These are phyloP conservation scores for Amblyopsis rosae DNA, from an alignment of 2,113 vertebrate species.

Conservation along the genomic window DNA sequence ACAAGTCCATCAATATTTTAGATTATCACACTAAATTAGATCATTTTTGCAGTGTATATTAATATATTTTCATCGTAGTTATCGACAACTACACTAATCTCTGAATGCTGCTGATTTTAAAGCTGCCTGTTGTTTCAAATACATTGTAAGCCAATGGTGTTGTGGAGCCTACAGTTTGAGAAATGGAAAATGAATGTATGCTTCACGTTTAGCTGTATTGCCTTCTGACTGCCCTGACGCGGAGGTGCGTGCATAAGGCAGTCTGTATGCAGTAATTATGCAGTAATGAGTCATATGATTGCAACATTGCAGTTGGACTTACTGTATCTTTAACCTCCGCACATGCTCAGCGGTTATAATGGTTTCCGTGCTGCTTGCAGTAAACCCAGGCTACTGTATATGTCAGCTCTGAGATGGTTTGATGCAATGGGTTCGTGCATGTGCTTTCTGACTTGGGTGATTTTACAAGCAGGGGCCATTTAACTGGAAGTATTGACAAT, in stretches of 20 bases:
- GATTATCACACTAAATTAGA: too few relatives aligned
- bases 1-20: too few relatives aligned
- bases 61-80: too few relatives aligned
- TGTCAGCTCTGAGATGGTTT: constrained; percentile 56
- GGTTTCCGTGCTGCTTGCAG: constrained; percentile 59
- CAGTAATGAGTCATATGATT: constrained; percentile 26
- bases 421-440: constrained; percentile 59
- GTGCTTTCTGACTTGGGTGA: constrained; percentile 23
- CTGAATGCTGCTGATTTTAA: background rate
- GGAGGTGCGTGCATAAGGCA: too few relatives aligned
- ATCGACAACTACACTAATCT: too few relatives aligned
- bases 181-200: constrained; percentile 16
- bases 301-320: constrained; percentile 32
- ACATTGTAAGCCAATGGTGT: background rate
- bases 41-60: too few relatives aligned
- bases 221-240: constrained; percentile 17
- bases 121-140: background rate
- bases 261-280: constrained; percentile 36
- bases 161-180: background rate
- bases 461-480: constrained; percentile 23
- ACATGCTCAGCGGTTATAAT: constrained; percentile 61
- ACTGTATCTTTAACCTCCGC: constrained; percentile 29
- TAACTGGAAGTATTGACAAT: constrained; percentile 41
- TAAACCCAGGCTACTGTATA: constrained; percentile 44
- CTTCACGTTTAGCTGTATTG: constrained; percentile 17